Evolutionary conservation across 2,797 vertebrate genomes (phyloP), one percentile per base, ranked within the genome.

Genomic region (Hyperoplus immaculatus): DNA sequence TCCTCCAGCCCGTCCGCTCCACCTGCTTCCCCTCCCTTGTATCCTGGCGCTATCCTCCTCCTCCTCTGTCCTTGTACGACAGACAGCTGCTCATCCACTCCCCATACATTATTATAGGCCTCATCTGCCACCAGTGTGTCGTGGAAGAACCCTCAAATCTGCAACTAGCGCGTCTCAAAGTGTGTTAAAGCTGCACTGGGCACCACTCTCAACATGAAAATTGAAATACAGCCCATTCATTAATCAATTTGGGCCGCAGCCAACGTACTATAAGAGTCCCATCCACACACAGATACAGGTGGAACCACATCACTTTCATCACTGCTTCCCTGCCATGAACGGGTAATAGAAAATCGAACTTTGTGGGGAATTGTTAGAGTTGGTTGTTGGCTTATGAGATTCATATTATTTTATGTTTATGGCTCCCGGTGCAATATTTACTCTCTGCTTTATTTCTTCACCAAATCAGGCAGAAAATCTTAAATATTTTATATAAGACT

Each of bases 31-130:
- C 86, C 85, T 90, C 88, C 83, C 75, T 81, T 76, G 21, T 81
- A 81, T 89, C 79, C 80, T 60, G 83, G 77, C 60, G 38, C 80
- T 71, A 70, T 88, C 90, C 63, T 83, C 82, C 82, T 81, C 84
- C 87, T 90, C 81, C 77, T 82, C 86, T 76, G 78, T 85, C 85
- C 89, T 21, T 88, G 78, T 70, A 69, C 71, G 83, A 69, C 77
- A 81, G 88, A 86, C 89, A 93, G 90, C 90, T 93, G 92, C 88
- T 91, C 69, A 77, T 80, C 74, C 80, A 78, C 82, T 82, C 71
- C 75, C 75, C 65, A 36, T 74, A 56, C 82, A 78, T 83, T 89
- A 21, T 21, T 2, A 21, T 21, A 76, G 42, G 72, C 71, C 75
- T 82, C 70, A 76, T 86, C 82, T 83, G 82, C 61, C 47, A 70